These are phyloP conservation scores for Pegoplata infirma DNA, from an alignment of 2,888 invertebrate genomes.

Conservation along the genomic window DNA sequence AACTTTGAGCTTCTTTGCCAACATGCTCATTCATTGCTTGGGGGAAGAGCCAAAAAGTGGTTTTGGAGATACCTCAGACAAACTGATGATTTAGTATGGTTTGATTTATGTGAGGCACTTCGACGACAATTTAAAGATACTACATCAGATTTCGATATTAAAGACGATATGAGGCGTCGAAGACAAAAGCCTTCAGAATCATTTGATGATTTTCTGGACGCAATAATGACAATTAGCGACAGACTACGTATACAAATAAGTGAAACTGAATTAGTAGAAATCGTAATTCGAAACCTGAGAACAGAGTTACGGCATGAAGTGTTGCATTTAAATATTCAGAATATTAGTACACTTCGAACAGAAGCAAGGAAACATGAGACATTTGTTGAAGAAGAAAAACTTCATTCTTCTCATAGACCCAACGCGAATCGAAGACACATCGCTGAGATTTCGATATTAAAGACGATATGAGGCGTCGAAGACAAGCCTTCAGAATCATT, in stretches of 20 bases:
- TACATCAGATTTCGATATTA: constrained; percentile 28
- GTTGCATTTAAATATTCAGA: not conserved
- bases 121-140: constrained; percentile 23
- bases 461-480: constrained; percentile 34
- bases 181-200: constrained; percentile 17
- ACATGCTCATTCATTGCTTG: constrained; percentile 26
- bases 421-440: constrained; percentile 4
- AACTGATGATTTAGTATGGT: constrained; percentile 3
- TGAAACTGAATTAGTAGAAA: constrained; percentile 31
- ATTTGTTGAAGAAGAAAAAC: constrained; percentile 1
- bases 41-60: constrained; percentile 31
- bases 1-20: constrained; percentile 11
- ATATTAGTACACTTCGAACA: constrained; percentile 2
- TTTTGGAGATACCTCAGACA: constrained; percentile 30
- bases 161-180: constrained; percentile 34
- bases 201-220: constrained; percentile 40
- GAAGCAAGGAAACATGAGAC: constrained; percentile 23
- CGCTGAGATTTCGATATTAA: constrained; percentile 31
- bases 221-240: constrained; percentile 26
- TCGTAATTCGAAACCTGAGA: constrained; percentile 21
- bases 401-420: not conserved
- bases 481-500: constrained; percentile 20
- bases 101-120: constrained; percentile 18
- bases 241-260: not conserved
- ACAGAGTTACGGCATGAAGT: constrained; percentile 8